Percentiles rank a stretch among this genome's conserved stretches.
Evolutionary conservation across 1,140 invertebrate genomes (phyloP).

Genomic region (Ylistrum balloti): DNA sequence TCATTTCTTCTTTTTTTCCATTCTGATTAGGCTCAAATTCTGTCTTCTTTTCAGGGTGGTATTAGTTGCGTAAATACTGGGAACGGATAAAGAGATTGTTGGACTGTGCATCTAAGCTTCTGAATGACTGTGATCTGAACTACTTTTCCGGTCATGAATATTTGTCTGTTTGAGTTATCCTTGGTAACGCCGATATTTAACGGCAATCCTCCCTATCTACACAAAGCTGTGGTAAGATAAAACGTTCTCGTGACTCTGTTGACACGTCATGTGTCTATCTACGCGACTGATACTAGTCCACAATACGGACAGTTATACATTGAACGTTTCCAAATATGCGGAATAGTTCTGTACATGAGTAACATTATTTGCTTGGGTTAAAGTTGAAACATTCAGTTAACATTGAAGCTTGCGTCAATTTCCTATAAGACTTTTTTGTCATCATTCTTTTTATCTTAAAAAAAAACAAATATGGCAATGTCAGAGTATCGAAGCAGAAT

Average conservation of each 20-base stretch:
- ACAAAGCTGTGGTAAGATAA: background rate
- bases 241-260: background rate
- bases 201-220: slow-evolving; percentile 22
- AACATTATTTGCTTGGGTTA: background rate
- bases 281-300: background rate
- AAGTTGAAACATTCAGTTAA: too few species aligned
- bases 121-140: background rate
- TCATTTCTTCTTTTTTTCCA: too few species aligned
- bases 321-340: background rate
- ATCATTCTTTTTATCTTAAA: too few species aligned
- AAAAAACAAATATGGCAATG: too few species aligned
- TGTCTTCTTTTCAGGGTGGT: too few species aligned
- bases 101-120: background rate
- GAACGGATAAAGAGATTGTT: background rate
- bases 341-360: background rate
- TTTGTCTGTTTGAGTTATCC: background rate
- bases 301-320: background rate
- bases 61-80: too few species aligned
- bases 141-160: background rate
- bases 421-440: too few species aligned
- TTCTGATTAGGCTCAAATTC: too few species aligned
- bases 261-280: background rate
- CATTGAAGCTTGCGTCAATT: too few species aligned
- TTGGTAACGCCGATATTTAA: background rate
- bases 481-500: too few species aligned